Evolutionary conservation across 2,888 invertebrate genomes (phyloP).

Genomic region (Eremobia ochroleuca): DNA sequence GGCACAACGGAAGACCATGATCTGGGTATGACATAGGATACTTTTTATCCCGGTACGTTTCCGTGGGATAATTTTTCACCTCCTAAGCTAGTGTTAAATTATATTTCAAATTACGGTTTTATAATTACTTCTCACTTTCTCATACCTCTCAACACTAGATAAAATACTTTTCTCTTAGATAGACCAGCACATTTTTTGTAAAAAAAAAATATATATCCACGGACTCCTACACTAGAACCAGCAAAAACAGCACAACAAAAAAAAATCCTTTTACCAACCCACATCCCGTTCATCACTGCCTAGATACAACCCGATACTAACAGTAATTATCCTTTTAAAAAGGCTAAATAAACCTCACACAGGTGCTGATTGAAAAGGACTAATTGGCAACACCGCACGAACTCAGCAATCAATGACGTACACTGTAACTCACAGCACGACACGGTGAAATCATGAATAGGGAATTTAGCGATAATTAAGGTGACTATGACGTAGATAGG

Average conservation of each 20-base stretch:
- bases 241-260: background rate
- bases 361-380: conserved; percentile 76
- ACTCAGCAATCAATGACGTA: conserved; percentile 75
- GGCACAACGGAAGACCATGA: background rate
- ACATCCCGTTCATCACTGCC: background rate
- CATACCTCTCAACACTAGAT: background rate
- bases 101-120: background rate
- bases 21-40: too few relatives aligned
- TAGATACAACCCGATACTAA: conserved; percentile 5
- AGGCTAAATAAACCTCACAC: conserved; percentile 58
- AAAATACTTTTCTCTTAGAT: background rate
- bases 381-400: conserved; percentile 76
- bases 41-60: background rate
- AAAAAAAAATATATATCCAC: too few relatives aligned
- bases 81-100: background rate
- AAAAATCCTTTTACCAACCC: background rate
- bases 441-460: conserved; percentile 70
- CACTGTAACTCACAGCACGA: conserved; percentile 63
- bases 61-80: background rate
- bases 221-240: too few relatives aligned
- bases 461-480: conserved; percentile 74
- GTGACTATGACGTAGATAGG: conserved; percentile 52
- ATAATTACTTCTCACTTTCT: background rate
- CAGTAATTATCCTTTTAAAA: conserved; percentile 52
- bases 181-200: background rate